phyloP scores from a whole-genome alignment of 2,888 invertebrate genomes.

The Drosophila ezoana region DNA sequence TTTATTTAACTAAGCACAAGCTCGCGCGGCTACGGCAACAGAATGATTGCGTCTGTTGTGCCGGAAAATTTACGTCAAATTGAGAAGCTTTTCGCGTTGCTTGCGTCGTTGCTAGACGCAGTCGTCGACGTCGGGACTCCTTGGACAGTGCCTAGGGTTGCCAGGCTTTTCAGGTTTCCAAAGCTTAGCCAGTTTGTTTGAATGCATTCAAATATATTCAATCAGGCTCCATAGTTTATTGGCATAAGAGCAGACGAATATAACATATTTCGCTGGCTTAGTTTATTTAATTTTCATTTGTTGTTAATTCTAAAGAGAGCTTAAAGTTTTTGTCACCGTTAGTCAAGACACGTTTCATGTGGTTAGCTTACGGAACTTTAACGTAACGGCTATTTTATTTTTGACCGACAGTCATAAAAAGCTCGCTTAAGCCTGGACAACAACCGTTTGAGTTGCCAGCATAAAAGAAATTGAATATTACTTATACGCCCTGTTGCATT shows the following conservation, averaged over 20 bases:
- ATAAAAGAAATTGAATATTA: constrained; percentile 12
- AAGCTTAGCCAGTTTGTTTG: not conserved
- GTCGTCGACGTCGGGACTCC: constrained; percentile 49
- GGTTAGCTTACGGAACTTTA: constrained; percentile 30
- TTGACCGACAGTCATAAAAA: not conserved
- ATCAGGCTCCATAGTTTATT: not conserved
- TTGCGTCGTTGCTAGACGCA: constrained; percentile 62
- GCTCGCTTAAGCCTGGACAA: constrained; percentile 25
- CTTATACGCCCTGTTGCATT: constrained; percentile 48
- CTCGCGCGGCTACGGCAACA: constrained; percentile 63
- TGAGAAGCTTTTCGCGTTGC: constrained; percentile 72
- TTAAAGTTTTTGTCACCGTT: constrained; percentile 12
- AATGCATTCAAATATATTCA: not conserved
- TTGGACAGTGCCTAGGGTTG: constrained; percentile 43
- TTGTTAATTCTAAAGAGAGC: not conserved
- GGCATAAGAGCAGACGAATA: no score
- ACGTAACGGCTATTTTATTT: not conserved
- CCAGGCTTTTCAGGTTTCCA: constrained; percentile 5
- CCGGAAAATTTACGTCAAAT: constrained; percentile 83
- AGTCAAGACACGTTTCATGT: constrained; percentile 23
- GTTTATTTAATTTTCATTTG: not conserved
- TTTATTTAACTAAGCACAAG: constrained; percentile 36
- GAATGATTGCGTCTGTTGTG: constrained; percentile 82
- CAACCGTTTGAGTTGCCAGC: constrained; percentile 48
- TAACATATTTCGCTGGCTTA: not conserved